Evolutionary conservation across 2,113 vertebrate species (phyloP), one percentile per base, ranked within the genome.

Genomic region (Ceyx cyanopectus): DNA sequence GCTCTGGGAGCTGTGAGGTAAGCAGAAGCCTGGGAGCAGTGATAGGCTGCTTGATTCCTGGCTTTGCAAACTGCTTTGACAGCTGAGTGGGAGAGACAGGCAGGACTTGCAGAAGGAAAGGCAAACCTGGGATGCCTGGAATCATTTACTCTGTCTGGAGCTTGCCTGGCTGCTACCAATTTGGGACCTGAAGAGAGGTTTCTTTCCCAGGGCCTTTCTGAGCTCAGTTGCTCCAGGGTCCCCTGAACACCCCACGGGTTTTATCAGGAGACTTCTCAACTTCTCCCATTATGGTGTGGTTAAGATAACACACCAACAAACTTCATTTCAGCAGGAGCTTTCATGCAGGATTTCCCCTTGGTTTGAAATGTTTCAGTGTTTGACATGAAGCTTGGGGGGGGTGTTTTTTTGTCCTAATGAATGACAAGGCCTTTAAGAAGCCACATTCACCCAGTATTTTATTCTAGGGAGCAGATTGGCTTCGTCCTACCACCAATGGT

Each of bases 401-500:
- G 7, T 32, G 30, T 7, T 1, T 51, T 37, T 51, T 73, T 45
- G 20, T 81, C 87, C 65, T 58, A 81, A 73, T 82, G 27, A 85
- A 69, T 66, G 80, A 20, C n/a, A 83, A 80, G 82, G 81, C 86
- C 94, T 87, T 73, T 81, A 86, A 81, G 78, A 79, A 88, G 91
- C 67, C 29, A 29, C 79, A 46, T 66, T 61, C 72, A 41, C 78
- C 91, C 89, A 81, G 17, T 93, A 78, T 95, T 97, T 84, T 72
- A 60, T 93, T 96, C 18, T 34, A 84, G 94, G 95, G 84, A 93
- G 90, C 70, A 93, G 93, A 48, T 85, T 97, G 94, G 89, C 58
- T 45, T 69, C 84, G 85, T 92, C 89, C 95, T 97, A 95, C 83
- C 95, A 94, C 87, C 96, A 97, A 95, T 81, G 86, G 86, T 94